Percentiles rank a stretch among this genome's conserved stretches.
Conservation (phyloP, 2,113 vertebrate genomes). For the Alectura lathami region DNA sequence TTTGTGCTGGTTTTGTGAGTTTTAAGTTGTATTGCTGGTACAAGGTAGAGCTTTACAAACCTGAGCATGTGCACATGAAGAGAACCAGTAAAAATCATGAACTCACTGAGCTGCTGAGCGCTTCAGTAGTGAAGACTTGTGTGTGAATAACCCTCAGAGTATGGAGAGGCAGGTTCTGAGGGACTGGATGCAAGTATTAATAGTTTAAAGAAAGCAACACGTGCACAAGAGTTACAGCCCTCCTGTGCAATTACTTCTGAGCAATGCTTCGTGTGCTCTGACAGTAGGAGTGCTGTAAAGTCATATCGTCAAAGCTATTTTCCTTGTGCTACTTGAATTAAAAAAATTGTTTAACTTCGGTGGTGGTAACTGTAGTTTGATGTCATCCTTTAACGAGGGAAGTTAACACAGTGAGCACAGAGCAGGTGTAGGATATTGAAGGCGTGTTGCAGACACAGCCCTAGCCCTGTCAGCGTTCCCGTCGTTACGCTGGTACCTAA, state of each 20-base stretch:
- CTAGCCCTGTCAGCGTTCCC: background rate
- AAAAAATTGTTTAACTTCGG: background rate
- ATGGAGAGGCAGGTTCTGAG: background rate
- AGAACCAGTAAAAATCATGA: background rate
- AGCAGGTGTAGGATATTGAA: background rate
- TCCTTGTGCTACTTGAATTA: background rate
- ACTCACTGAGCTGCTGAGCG: background rate
- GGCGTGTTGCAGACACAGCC: background rate
- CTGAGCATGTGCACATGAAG: fast-evolving
- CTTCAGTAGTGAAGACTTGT: fast-evolving
- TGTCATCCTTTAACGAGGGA: background rate
- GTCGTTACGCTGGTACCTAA: background rate
- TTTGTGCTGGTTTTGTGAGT: background rate
- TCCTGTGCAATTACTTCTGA: background rate
- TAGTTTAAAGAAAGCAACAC: background rate
- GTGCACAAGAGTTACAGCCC: background rate
- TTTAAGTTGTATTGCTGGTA: background rate
- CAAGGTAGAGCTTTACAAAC: background rate
- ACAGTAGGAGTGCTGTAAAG: background rate
- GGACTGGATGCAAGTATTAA: background rate
- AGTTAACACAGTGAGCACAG: background rate
- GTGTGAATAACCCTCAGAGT: fast-evolving
- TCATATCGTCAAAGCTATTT: background rate
- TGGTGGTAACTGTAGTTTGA: background rate
- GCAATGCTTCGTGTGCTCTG: background rate